Evolutionary conservation across 1,140 invertebrate species (phyloP), one percentile per base, ranked within the genome.

Genomic region (Apis dorsata): DNA sequence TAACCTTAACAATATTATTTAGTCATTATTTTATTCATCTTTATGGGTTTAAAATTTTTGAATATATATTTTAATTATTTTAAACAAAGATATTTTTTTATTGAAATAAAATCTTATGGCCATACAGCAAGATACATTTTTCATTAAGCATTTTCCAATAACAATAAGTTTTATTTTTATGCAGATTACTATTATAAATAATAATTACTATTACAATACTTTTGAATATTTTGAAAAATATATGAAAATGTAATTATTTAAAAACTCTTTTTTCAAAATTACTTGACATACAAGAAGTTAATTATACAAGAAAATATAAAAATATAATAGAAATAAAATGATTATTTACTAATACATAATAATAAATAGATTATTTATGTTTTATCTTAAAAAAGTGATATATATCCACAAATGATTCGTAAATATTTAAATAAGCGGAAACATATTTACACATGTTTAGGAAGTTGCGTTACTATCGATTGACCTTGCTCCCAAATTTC

Each of bases 401-500:
- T 5, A 55, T 21, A 55, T 28, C 24, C 10, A 49, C 49, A 13
- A 44, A 28, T 17, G 55, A 77, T 53, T 17, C 13, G 63, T 59
- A 63, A 75, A 72, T 79, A 53, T 79, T 77, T 63, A 73, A 60
- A 62, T 57, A 49, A 71, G 19, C 19, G 2, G 44, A 44, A 34
- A 57, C 73, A 60, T 65, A 72, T 68, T 49, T 59, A 28, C 63
- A 49, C 51, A 44, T 78, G 65, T 85, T 83, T 79, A 72, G 24
- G 68, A 84, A 71, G 57, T 87, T 85, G 55, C 49, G 60, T 28
- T 57, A 78, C 71, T 81, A 87, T 88, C 76, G 86, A 85, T 80
- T 70, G 86, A 88, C 86, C 87, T 88, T 88, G 87, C 68, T 80
- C 79, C 79, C 65, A 34, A 88, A 88, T 88, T 79, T 85, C 86